These are phyloP conservation scores for Calyptommatus sinebrachiatus DNA, from an alignment of 2,113 vertebrate genomes.

Conservation along the genomic window DNA sequence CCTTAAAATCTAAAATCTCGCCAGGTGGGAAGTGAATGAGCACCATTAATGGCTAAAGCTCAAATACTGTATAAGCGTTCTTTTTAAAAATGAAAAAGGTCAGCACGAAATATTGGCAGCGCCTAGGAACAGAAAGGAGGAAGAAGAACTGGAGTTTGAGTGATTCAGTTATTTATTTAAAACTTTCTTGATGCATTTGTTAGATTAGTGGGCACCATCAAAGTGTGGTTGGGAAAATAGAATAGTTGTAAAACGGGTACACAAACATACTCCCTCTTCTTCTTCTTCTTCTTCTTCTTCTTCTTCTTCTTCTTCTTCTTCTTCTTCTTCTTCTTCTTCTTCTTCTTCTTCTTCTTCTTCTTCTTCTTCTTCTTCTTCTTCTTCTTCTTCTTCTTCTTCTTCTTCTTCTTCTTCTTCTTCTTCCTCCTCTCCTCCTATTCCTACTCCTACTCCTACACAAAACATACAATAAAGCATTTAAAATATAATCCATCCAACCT, in stretches of 20 bases:
- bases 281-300: not conserved
- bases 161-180: not conserved
- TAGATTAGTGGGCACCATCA: not conserved
- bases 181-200: not conserved
- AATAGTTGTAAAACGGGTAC: too few species aligned
- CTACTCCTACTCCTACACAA: too few species aligned
- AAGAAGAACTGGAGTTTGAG: not conserved
- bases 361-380: too few species aligned
- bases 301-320: too few species aligned
- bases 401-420: too few species aligned
- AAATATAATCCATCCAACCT: too few species aligned
- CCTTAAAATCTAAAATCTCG: not conserved
- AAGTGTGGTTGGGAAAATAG: not conserved
- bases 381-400: too few species aligned
- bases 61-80: not conserved
- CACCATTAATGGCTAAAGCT: not conserved
- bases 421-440: too few species aligned
- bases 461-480: too few species aligned
- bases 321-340: too few species aligned
- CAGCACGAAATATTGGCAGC: constrained; percentile 16
- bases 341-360: too few species aligned
- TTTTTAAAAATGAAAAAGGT: constrained; percentile 16
- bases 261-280: not conserved
- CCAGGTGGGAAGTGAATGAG: not conserved
- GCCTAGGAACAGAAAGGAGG: not conserved